Conservation (phyloP, 2,113 vertebrate genomes). For the Cisticola juncidis region DNA sequence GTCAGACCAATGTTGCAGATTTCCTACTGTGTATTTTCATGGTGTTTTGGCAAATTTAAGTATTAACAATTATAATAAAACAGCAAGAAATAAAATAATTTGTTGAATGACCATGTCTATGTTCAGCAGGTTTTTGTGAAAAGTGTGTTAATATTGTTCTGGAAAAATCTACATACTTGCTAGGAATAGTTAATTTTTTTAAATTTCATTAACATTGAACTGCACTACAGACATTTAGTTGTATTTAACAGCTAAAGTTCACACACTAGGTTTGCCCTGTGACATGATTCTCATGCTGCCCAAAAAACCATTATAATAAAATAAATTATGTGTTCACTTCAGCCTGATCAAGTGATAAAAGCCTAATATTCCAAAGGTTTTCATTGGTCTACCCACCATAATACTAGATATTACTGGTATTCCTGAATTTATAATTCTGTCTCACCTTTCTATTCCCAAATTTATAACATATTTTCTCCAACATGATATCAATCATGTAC, state of each 20-base stretch:
- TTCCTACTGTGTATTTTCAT: background rate
- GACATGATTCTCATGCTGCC: rapidly evolving
- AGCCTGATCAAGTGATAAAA: background rate
- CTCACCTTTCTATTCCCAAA: background rate
- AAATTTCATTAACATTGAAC: background rate
- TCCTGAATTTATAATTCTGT: background rate
- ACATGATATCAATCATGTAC: too few relatives aligned
- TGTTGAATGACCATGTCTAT: background rate
- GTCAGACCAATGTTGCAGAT: background rate
- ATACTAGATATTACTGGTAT: background rate
- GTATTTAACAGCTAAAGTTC: background rate
- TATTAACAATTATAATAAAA: background rate
- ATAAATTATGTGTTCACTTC: background rate
- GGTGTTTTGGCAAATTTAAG: background rate
- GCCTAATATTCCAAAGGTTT: background rate
- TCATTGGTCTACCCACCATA: background rate
- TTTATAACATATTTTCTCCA: background rate
- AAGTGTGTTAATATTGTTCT: background rate
- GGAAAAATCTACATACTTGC: background rate
- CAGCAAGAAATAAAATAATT: background rate
- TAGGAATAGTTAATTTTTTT: background rate
- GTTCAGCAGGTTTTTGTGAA: background rate
- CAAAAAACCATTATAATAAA: background rate
- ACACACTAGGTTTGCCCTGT: background rate
- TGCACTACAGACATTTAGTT: background rate